A percentile compares a stretch with the other conserved stretches of the same genome.
Conservation (phyloP, 2,888 invertebrate genomes). For the Trachelus iudaicus region DNA sequence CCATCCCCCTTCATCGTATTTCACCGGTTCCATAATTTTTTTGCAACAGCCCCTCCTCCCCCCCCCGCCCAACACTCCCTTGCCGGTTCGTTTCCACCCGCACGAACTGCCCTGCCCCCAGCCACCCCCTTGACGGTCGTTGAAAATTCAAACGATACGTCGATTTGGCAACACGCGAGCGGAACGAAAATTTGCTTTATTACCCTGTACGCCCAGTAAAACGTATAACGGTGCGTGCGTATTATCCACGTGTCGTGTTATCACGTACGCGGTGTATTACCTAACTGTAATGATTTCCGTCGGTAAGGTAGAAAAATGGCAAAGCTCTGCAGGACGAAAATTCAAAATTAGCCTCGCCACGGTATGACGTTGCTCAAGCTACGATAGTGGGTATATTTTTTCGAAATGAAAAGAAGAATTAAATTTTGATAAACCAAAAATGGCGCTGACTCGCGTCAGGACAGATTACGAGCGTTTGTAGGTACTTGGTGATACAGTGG, state of each 20-base stretch:
- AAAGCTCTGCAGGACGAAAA: neutral
- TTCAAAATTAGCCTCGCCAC: neutral
- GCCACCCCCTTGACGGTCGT: neutral
- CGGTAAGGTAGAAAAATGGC: too few species aligned
- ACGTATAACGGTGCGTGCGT: neutral
- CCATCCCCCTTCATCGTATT: slow-evolving; percentile 12
- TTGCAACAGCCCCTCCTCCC: too few species aligned
- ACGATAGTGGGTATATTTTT: neutral
- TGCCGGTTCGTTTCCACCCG: too few species aligned
- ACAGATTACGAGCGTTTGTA: too few species aligned
- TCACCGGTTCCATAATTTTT: neutral
- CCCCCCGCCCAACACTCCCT: too few species aligned
- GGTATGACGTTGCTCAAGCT: neutral
- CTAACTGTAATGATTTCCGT: too few species aligned
- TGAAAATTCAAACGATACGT: slow-evolving; percentile 8
- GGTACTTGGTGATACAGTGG: too few species aligned
- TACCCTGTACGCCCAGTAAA: neutral
- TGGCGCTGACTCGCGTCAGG: neutral
- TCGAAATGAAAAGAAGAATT: too few species aligned
- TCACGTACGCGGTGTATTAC: neutral
- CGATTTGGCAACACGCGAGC: slow-evolving; percentile 23
- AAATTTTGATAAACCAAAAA: neutral
- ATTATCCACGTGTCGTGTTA: neutral
- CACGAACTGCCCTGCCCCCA: too few species aligned
- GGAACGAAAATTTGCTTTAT: slow-evolving; percentile 3